phyloP scores from a whole-genome alignment of 2,888 invertebrate genomes.

The Galerucella nymphaeae region DNA sequence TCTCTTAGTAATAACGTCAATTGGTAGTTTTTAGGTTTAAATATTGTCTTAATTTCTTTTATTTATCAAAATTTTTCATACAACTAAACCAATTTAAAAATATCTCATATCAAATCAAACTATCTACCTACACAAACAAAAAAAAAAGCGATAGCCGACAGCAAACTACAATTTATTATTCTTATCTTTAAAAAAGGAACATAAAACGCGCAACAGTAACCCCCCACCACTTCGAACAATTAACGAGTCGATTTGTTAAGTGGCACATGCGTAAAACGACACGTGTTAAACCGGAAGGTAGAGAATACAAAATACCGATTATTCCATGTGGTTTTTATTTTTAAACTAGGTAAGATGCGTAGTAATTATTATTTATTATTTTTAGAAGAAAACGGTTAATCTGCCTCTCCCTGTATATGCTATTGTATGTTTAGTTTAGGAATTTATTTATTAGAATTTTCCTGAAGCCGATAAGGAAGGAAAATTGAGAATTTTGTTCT shows the following conservation, averaged over 20 bases:
- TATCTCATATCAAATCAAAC: conserved; percentile 17
- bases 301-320: background rate
- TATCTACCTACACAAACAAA: conserved; percentile 6
- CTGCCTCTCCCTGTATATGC: too few relatives aligned
- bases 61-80: too few relatives aligned
- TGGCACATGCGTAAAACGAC: background rate
- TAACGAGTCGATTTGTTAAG: background rate
- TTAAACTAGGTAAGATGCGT: background rate
- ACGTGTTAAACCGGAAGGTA: background rate
- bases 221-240: background rate
- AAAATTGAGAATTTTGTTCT: too few relatives aligned
- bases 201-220: background rate
- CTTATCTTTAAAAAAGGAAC: background rate
- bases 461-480: too few relatives aligned
- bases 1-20: too few relatives aligned
- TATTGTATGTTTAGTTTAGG: too few relatives aligned
- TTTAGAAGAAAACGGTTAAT: too few relatives aligned
- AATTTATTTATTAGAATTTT: too few relatives aligned
- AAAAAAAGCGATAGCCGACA: background rate
- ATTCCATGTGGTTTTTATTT: background rate
- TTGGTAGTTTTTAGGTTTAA: too few relatives aligned
- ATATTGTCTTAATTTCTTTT: too few relatives aligned
- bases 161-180: background rate
- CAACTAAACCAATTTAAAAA: background rate
- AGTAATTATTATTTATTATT: background rate